Base-by-base conservation (phyloP, 2,888 invertebrate genomes). In the Ethmia dodecea region DNA sequence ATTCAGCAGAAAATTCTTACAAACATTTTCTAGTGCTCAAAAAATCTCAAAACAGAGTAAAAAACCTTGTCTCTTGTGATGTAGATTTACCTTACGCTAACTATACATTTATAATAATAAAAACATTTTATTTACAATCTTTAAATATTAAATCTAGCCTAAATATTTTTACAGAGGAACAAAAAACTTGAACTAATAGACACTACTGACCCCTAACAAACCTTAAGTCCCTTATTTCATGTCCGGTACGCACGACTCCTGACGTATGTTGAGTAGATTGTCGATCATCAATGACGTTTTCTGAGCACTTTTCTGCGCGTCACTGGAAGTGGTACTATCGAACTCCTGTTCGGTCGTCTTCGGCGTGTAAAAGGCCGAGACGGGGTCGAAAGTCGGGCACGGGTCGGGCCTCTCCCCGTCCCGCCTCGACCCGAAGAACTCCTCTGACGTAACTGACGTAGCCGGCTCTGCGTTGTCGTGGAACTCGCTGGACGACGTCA, bases 151-250 rank as follows among this genome's bases (percentile, higher is more conserved):
- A 28, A 54, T 55, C 67, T 74, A 74, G 37, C 58, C 74, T 78
- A 56, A 67, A 69, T 70, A 67, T 74, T 75, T 77, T 77, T 84
- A 84, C 83, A 84, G 66, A 84, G 84, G 86, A 84, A 84, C 84
- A 78, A 84, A 83, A 72, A 66, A 65, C 73, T 75, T 79, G 60
- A 78, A 75, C 83, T 83, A 84, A 68, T 63, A 63, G 57, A 64
- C 66, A 70, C 78, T 79, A 76, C 67, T 61, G 73, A 76, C 64
- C 74, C 77, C 57, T 56, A 58, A 55, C 46, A 40, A 47, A 49
- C 48, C 52, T 58, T 13, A 15, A 57, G 60, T 67, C 67, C 55
- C 33, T 39, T 60, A 74, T 49, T 79, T 78, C 47, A 71, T 54
- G 44, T 77, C 75, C 41, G 72, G 63, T 47, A 73, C 55, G 33